Conservation (phyloP, 2,797 vertebrate species). For the Bradypodion pumilum region DNA sequence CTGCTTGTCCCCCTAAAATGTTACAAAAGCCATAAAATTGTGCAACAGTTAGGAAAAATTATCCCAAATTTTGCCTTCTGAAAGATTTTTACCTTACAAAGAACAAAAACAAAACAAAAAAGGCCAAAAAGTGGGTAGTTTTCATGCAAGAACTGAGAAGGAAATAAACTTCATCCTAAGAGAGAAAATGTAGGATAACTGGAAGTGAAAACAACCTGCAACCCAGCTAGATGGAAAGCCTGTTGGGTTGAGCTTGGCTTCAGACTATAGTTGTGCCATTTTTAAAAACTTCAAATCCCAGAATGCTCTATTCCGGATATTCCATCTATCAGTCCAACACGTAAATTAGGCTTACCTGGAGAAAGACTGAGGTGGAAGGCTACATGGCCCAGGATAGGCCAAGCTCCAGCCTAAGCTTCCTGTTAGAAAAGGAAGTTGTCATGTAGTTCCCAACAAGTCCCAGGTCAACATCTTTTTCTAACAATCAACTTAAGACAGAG, state of each 20-base stretch:
- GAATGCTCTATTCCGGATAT: background rate
- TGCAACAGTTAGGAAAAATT: constrained; percentile 69
- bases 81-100: constrained; percentile 14
- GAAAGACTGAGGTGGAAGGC: too few relatives aligned
- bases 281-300: too few relatives aligned
- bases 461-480: too few relatives aligned
- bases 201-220: background rate
- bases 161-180: constrained; percentile 9
- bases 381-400: too few relatives aligned
- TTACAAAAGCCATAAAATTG: constrained; percentile 72
- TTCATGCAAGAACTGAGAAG: constrained; percentile 21
- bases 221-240: background rate
- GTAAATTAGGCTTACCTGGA: too few relatives aligned
- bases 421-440: too few relatives aligned
- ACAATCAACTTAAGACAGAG: too few relatives aligned
- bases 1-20: constrained; percentile 63
- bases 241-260: background rate
- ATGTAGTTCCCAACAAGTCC: too few relatives aligned
- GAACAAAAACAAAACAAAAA: background rate
- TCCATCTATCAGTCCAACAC: background rate
- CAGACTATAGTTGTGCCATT: too few relatives aligned
- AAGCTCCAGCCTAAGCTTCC: too few relatives aligned
- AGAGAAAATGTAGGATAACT: background rate
- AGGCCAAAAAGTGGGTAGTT: constrained; percentile 2
- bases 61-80: constrained; percentile 24